Evolutionary conservation across 2,113 vertebrate species (phyloP), one percentile per base, ranked within the genome.

Genomic region (Myrmecobius fasciatus): DNA sequence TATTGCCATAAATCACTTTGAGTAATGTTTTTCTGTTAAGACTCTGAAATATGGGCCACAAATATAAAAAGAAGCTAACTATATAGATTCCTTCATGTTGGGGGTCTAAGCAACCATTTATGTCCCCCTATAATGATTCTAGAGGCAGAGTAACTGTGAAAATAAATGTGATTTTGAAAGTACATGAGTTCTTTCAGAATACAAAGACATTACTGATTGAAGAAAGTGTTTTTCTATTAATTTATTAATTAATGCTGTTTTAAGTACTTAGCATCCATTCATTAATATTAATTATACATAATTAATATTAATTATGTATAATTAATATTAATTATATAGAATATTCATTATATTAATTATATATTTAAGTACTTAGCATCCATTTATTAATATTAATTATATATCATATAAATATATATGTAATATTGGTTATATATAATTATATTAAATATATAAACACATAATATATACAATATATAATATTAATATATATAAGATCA

Each of bases 1-100:
- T 56, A 94, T 22, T 89, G 91, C 95, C 91, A 36, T 97, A 95
- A 96, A 97, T 96, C 95, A 93, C n/a, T 22, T 91, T 93, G 94
- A 95, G 56, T 90, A 91, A 95, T 0, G 36, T 0, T 26, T 60
- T 88, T 46, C 92, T 47, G 6, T 67, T 89, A 28, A 5, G 91
- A 36, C 88, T 95, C 53, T 89, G 89, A 92, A 91, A 91, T 5
- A 22, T 36, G 20, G 28, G 60, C 54, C 36, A 89, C 36, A 26
- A 31, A 22, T 43, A 83, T 22, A 5, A 43, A 83, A 83, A 25
- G 25, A 54, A 0, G 14, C 0, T 1, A 28, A 24, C 31, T 12
- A 48, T 0, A 0, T 11, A 47, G 36, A 49, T 56, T 52, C 94
- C 92, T 90, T 2, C 46, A 25, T 1, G 48, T 83, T 67, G 31